phyloP scores from a whole-genome alignment of 2,113 vertebrate species.

The Lota lota region DNA sequence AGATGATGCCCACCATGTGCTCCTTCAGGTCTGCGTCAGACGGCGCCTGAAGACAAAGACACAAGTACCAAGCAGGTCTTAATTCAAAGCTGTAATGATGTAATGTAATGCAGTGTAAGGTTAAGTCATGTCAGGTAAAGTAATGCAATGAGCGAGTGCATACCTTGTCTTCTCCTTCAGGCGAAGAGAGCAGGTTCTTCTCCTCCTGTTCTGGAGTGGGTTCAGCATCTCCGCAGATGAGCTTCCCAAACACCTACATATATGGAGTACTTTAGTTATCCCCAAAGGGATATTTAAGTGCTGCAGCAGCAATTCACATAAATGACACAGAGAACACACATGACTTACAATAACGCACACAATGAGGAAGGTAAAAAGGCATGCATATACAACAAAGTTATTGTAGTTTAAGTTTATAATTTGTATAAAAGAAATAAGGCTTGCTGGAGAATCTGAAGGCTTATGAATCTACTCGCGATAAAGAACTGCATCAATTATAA shows the following conservation, averaged over 20 bases:
- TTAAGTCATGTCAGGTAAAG: neutral
- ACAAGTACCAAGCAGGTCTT: neutral
- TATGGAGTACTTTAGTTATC: neutral
- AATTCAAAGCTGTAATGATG: no score
- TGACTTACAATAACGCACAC: no score
- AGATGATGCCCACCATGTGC: conserved; percentile 99
- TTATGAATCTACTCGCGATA: no score
- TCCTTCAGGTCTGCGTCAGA: conserved; percentile 98
- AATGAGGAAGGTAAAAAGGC: no score
- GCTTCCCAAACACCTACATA: conserved; percentile 93
- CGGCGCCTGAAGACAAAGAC: conserved; percentile 75
- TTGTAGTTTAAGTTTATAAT: no score
- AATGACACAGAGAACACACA: no score
- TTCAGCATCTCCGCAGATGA: conserved; percentile 96
- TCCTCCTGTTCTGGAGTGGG: conserved; percentile 98
- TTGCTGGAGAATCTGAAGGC: no score
- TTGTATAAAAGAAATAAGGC: neutral
- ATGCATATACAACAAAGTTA: no score
- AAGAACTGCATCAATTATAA: no score
- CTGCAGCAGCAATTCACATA: no score
- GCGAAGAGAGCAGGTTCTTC: conserved; percentile 92
- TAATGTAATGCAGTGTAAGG: neutral
- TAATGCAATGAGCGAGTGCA: conserved; percentile 7
- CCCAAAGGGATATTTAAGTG: no score
- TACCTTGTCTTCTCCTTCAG: conserved; percentile 99